Conservation (phyloP, 1,140 invertebrate genomes). For the Paralvinella palmiformis region DNA sequence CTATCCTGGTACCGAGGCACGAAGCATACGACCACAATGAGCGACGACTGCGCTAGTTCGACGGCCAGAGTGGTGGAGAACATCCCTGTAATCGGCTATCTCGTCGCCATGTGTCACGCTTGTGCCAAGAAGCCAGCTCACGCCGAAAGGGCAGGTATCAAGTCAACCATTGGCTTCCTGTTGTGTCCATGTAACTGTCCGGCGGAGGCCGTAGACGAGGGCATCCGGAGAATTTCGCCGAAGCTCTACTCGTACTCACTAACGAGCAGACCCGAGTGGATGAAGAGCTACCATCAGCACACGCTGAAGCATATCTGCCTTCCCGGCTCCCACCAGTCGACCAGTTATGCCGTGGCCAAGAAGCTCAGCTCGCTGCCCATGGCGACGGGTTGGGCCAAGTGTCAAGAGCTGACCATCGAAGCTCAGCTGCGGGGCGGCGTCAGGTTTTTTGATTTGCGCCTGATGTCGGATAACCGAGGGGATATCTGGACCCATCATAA, state of each 20-base stretch:
- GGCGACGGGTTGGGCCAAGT: constrained; percentile 4
- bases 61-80: constrained; percentile 8
- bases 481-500: constrained; percentile 6
- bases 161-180: constrained; percentile 3
- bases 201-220: constrained; percentile 5
- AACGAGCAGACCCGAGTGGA: neutral
- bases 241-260: neutral
- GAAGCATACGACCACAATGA: no score
- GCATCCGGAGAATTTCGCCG: neutral
- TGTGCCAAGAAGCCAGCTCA: neutral
- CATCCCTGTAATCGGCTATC: constrained; percentile 6
- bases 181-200: neutral
- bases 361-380: neutral
- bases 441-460: constrained; percentile 1
- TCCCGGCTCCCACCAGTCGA: constrained; percentile 3
- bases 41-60: no score
- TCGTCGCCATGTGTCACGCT: neutral
- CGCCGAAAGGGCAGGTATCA: constrained; percentile 5
- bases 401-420: constrained; percentile 5
- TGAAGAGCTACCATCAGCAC: neutral
- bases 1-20: no score
- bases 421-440: constrained; percentile 7
- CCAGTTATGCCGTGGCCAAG: constrained; percentile 1
- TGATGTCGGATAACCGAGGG: neutral
- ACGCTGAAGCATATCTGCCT: constrained; percentile 5